Conservation (phyloP, 1,140 invertebrate species). For the Meloidogyne chitwoodi region DNA sequence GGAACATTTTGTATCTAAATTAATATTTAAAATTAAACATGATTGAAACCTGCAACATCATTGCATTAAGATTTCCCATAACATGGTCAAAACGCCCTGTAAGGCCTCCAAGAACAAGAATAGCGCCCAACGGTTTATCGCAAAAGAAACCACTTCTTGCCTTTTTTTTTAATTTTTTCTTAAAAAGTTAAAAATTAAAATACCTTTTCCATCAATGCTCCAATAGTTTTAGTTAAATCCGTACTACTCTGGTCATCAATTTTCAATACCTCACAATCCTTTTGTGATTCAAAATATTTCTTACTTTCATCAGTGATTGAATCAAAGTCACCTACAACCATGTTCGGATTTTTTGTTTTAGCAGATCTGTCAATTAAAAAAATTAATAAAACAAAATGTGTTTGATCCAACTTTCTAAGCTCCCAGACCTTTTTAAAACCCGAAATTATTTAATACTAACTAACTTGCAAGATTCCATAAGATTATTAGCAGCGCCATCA, state of each 20-base stretch:
- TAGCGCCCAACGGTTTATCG: not conserved
- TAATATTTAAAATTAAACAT: not conserved
- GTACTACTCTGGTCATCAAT: constrained; percentile 20
- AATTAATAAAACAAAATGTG: not conserved
- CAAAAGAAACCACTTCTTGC: not conserved
- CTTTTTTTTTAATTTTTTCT: not conserved
- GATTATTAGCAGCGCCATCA: constrained; percentile 23
- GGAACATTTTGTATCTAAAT: not conserved
- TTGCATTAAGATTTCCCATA: constrained; percentile 15
- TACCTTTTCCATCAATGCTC: constrained; percentile 1
- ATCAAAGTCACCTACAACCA: constrained; percentile 28
- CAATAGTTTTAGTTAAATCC: constrained; percentile 30
- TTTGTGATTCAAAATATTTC: constrained; percentile 10
- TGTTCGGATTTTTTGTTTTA: constrained; percentile 1
- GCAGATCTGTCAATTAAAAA: not conserved
- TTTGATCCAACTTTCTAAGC: too few species aligned
- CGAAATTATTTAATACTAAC: constrained; percentile 9
- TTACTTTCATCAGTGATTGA: constrained; percentile 5
- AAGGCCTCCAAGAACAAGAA: constrained; percentile 21
- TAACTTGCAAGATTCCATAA: constrained; percentile 18
- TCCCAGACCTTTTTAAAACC: too few species aligned
- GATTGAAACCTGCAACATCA: constrained; percentile 9
- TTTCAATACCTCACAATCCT: not conserved
- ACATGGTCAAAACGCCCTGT: constrained; percentile 28
- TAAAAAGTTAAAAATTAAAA: not conserved